phyloP scores from a whole-genome alignment of 1,140 invertebrate species.

The Ptiloglossa arizonensis region DNA sequence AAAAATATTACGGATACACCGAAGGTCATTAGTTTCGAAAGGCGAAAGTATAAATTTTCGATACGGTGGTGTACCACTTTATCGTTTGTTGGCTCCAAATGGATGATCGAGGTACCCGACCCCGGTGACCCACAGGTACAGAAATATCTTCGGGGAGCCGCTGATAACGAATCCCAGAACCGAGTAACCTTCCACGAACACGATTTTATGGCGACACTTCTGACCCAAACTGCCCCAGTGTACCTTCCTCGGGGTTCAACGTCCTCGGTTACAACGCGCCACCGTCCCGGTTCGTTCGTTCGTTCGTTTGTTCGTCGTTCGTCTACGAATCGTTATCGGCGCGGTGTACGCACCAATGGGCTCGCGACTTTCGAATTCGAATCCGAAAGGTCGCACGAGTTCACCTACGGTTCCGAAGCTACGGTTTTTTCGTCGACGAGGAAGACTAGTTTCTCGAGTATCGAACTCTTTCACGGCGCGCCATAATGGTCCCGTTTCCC shows the following conservation, averaged over 20 bases:
- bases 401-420: background rate
- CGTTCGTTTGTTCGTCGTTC: background rate
- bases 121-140: conserved; percentile 24
- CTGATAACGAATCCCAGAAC: conserved; percentile 47
- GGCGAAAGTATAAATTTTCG: conserved; percentile 26
- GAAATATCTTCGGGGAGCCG: conserved; percentile 9
- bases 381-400: background rate
- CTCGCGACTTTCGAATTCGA: background rate
- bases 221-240: conserved; percentile 32
- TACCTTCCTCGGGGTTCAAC: conserved; percentile 21
- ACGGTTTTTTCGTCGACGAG: no score
- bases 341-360: no score
- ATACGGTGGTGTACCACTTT: background rate
- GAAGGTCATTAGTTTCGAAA: conserved; percentile 29
- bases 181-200: conserved; percentile 32
- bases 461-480: background rate
- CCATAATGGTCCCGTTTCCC: conserved; percentile 15
- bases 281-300: background rate
- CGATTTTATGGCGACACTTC: conserved; percentile 40
- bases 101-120: conserved; percentile 35
- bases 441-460: background rate
- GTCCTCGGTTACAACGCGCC: conserved; percentile 20
- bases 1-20: conserved; percentile 28
- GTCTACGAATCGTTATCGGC: conserved; percentile 21
- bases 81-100: conserved; percentile 24